Evolutionary conservation across 2,888 invertebrate species (phyloP).

Genomic region (Heliconius aoede): DNA sequence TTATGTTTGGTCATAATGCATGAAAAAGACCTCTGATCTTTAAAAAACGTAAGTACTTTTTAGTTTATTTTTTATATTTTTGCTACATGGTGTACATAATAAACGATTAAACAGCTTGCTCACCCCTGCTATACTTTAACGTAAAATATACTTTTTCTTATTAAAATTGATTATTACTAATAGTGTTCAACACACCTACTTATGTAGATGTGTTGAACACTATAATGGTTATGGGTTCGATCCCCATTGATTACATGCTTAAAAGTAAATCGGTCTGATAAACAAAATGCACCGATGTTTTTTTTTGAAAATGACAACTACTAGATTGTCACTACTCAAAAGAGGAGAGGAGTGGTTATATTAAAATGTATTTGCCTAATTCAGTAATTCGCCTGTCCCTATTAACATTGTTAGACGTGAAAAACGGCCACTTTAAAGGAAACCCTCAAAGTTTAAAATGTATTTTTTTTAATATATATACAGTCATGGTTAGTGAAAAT

Average conservation of each 20-base stretch:
- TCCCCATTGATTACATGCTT: neutral
- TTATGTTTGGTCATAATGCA: slow-evolving; percentile 25
- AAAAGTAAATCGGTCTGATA: neutral
- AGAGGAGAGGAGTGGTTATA: neutral
- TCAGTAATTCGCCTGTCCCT: too few relatives aligned
- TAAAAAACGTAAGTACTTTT: slow-evolving; percentile 36
- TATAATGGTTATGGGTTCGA: neutral
- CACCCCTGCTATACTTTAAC: slow-evolving; percentile 31
- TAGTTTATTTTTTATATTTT: slow-evolving; percentile 12
- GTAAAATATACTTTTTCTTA: too few relatives aligned
- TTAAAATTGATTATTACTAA: neutral
- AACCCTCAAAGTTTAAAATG: too few relatives aligned
- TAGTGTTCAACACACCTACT: neutral
- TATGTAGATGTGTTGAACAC: too few relatives aligned
- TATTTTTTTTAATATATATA: too few relatives aligned
- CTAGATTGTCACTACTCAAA: too few relatives aligned
- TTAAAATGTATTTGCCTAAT: neutral
- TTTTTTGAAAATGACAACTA: neutral
- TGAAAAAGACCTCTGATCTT: slow-evolving; percentile 20
- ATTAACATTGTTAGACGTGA: too few relatives aligned
- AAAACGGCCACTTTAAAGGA: too few relatives aligned
- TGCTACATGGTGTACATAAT: slow-evolving; percentile 36
- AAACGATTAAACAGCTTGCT: slow-evolving; percentile 33
- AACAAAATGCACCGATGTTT: neutral
- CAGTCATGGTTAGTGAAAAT: too few relatives aligned